Evolutionary conservation across 2,888 invertebrate species (phyloP).

Genomic region (Eumacrocentrus americanus): DNA sequence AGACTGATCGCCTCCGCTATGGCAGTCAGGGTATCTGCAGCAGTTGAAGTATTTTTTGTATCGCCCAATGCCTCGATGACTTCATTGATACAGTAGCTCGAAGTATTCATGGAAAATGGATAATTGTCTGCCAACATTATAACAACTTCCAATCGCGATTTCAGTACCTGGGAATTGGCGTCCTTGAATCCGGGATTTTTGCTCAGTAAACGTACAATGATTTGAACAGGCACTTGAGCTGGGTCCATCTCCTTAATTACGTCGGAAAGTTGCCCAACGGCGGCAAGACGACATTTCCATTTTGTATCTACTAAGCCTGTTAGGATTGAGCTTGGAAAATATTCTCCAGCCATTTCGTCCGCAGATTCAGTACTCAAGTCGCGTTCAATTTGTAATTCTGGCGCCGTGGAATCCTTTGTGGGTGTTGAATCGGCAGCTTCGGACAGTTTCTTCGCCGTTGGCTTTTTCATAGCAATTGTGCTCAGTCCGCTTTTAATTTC

Average conservation of each 20-base stretch:
- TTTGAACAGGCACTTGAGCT: constrained; percentile 74
- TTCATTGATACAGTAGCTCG: constrained; percentile 78
- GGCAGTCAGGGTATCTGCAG: constrained; percentile 74
- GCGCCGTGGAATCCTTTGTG: constrained; percentile 53
- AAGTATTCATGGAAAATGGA: constrained; percentile 74
- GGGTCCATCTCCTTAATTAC: constrained; percentile 68
- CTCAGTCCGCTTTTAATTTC: constrained; percentile 47
- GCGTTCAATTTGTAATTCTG: constrained; percentile 62
- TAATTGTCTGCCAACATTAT: constrained; percentile 79
- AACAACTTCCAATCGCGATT: constrained; percentile 79
- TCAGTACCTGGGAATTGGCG: constrained; percentile 91
- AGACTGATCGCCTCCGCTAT: constrained; percentile 81
- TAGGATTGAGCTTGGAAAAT: constrained; percentile 70
- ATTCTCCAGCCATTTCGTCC: constrained; percentile 72
- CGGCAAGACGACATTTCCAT: constrained; percentile 83
- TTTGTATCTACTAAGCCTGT: constrained; percentile 76
- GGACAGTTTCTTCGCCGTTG: constrained; percentile 51
- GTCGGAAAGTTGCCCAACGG: constrained; percentile 75
- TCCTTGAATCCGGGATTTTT: constrained; percentile 88
- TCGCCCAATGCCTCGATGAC: constrained; percentile 87
- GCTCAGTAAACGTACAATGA: constrained; percentile 74
- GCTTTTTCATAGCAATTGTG: constrained; percentile 51
- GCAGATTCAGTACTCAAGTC: constrained; percentile 80
- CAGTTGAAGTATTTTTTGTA: constrained; percentile 74
- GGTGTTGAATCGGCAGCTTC: constrained; percentile 46